Conservation (phyloP, 2,797 vertebrate species). For the Darevskia nairensis region DNA sequence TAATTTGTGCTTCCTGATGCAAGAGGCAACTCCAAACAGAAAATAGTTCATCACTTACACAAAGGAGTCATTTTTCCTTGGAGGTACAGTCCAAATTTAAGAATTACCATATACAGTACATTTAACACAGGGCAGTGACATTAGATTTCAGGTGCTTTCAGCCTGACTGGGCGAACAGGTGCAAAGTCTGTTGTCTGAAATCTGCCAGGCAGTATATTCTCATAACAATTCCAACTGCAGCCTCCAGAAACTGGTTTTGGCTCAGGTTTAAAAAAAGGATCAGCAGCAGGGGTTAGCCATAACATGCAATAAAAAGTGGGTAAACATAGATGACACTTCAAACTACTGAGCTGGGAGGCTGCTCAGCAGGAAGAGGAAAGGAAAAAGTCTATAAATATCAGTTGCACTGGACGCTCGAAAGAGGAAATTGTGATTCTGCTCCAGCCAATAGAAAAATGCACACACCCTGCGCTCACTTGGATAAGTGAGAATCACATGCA, state of each 20-base stretch:
- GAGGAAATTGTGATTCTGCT: slow-evolving; percentile 13
- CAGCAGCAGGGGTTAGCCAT: neutral
- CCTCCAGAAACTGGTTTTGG: neutral
- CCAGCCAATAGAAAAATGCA: neutral
- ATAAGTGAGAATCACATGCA: neutral
- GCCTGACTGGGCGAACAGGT: neutral
- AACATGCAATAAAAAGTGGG: slow-evolving; percentile 11
- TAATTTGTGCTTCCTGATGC: too few species aligned
- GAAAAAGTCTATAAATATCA: slow-evolving; percentile 10
- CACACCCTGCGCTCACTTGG: neutral
- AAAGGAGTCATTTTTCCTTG: neutral
- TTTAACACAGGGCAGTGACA: neutral
- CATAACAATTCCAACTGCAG: slow-evolving; percentile 2
- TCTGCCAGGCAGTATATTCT: neutral
- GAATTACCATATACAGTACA: neutral
- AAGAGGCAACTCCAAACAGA: neutral
- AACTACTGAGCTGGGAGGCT: neutral
- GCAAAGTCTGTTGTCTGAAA: neutral
- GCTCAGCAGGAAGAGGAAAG: slow-evolving; percentile 18
- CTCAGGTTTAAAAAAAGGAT: neutral
- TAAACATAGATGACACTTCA: neutral
- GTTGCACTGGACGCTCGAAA: neutral
- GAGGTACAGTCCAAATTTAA: neutral
- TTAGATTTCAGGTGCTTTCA: neutral
- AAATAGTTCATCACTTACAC: neutral